Evolutionary conservation across 1,140 invertebrate genomes (phyloP), one percentile per base, ranked within the genome.

Genomic region (Chironomus tepperi): DNA sequence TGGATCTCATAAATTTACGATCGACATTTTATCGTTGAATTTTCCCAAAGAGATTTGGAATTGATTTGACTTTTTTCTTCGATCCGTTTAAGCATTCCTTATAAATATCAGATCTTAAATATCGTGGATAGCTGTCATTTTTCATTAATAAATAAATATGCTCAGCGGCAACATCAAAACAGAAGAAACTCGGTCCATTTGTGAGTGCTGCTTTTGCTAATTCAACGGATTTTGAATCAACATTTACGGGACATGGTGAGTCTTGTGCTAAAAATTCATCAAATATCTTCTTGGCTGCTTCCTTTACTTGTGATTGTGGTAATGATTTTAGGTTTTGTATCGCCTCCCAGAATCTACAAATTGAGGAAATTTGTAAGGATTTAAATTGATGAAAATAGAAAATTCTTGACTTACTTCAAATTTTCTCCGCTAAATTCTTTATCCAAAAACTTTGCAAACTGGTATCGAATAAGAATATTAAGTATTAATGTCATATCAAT

Each of bases 111-210:
- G 98, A 99, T 73, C 98, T 89, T 74, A 99, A 86, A 83, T 98
- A 99, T 76, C 98, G 88, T 64, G 95, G 97, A 81, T 99, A 99
- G 79, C 94, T 97, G 83, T 99, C 98, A 79, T 94, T 97, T 81
- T 98, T 98, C 98, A 99, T 99, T 75, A 99, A 85, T 81, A 98
- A 96, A 84, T 98, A 99, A 42, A 99, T 96, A 84, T 99, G 98
- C 8, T 97, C 95, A 93, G 81, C 81, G 73, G 98, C 98, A 81
- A 96, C 92, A 81, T 99, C 97, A 84, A 99, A 99, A 77, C 92
- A 95, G 90, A 96, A 99, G 79, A 97, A 87, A 84, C 95, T 93
- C 10, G 91, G 89, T 73, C 89, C 81, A 34, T 77, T 80, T 7
- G 81, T 77, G 12, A 82, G 80, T 2, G 81, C 81, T 75, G 81